A percentile compares a stretch with the other conserved stretches of the same genome.
phyloP scores from a whole-genome alignment of 2,113 vertebrate genomes.

The Bufo bufo region DNA sequence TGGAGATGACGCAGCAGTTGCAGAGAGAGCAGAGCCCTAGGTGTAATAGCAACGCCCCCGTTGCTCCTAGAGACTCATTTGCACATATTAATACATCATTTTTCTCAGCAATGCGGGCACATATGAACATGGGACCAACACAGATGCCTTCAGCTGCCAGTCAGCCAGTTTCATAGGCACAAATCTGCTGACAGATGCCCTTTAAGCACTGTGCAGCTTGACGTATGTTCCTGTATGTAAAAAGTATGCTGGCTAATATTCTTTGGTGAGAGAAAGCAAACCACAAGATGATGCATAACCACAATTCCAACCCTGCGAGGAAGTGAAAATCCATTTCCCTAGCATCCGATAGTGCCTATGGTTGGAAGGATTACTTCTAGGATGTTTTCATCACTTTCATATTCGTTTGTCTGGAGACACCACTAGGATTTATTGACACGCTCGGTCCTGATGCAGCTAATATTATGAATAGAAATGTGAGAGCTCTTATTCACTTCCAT shows the following conservation, averaged over 20 bases:
- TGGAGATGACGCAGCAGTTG: too few species aligned
- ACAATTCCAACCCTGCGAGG: not conserved
- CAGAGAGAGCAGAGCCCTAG: too few species aligned
- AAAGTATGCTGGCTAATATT: not conserved
- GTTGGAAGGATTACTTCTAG: constrained; percentile 29
- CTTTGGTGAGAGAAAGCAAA: not conserved
- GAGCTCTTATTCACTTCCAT: constrained; percentile 51
- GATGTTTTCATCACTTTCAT: constrained; percentile 46
- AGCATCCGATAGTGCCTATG: constrained; percentile 16
- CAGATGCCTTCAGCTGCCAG: too few species aligned
- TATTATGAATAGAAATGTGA: constrained; percentile 47
- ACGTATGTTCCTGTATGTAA: not conserved
- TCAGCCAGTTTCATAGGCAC: not conserved
- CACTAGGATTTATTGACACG: constrained; percentile 53
- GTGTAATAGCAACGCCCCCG: too few species aligned
- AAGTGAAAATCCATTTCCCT: constrained; percentile 22
- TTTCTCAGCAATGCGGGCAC: too few species aligned
- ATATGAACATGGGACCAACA: too few species aligned
- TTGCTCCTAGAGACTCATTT: too few species aligned
- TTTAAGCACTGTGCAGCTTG: too few species aligned
- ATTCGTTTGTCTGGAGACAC: constrained; percentile 47
- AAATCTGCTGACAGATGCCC: too few species aligned
- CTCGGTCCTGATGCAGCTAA: constrained; percentile 29
- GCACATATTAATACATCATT: too few species aligned
- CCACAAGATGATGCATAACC: not conserved